A percentile compares a stretch with the other conserved stretches of the same genome.
Evolutionary conservation across 53 echinoderm and acorn worm species (phyloP).

Genomic region (Mesocentrotus franciscanus): DNA sequence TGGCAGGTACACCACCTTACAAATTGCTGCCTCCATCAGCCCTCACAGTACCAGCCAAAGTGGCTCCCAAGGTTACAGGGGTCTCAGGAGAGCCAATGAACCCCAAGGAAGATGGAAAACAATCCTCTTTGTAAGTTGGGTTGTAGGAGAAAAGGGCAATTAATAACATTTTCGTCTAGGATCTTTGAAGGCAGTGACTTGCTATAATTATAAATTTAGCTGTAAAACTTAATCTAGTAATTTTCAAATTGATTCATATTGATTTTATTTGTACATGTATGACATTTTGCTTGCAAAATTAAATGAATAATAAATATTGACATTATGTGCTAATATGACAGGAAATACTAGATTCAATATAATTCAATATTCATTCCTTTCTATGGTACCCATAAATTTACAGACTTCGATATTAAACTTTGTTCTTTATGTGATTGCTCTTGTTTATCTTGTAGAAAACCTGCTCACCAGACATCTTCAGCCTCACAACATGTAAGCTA

Average conservation of each 20-base stretch:
- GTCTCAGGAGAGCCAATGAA: neutral
- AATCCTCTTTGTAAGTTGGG: neutral
- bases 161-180: neutral
- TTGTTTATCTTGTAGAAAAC: neutral
- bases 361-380: too few relatives aligned
- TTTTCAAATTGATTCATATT: too few relatives aligned
- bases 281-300: too few relatives aligned
- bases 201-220: too few relatives aligned
- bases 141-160: neutral
- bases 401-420: too few relatives aligned
- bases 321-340: too few relatives aligned
- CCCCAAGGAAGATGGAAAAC: slow-evolving; percentile 14
- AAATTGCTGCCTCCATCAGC: slow-evolving; percentile 49
- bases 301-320: too few relatives aligned
- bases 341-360: too few relatives aligned
- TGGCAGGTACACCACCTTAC: slow-evolving; percentile 39
- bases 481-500: neutral
- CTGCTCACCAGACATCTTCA: neutral
- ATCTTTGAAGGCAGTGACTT: too few relatives aligned
- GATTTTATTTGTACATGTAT: too few relatives aligned
- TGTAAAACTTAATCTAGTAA: too few relatives aligned
- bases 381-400: too few relatives aligned
- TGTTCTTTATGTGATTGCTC: neutral
- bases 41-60: slow-evolving; percentile 48
- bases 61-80: neutral